phyloP scores from a whole-genome alignment of 2,113 vertebrate genomes.

The Herpetotheres cachinnans region DNA sequence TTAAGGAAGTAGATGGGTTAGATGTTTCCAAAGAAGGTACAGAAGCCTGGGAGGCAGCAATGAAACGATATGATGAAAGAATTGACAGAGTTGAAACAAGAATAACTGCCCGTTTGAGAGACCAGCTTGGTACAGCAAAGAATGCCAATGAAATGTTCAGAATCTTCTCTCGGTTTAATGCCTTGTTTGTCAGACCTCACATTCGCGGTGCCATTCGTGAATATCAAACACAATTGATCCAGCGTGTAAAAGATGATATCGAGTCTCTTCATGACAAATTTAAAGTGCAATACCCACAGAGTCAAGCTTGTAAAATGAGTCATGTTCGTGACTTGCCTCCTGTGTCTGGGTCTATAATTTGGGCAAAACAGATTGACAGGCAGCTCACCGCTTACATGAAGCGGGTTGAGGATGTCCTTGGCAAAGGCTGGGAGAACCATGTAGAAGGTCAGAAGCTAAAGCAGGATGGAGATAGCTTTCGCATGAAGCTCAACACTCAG shows the following conservation, averaged over 20 bases:
- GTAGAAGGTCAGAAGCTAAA: slow-evolving; percentile 98
- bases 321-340: slow-evolving; percentile 95
- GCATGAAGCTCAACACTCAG: slow-evolving; percentile 97
- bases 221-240: slow-evolving; percentile 96
- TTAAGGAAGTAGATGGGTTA: slow-evolving; percentile 96
- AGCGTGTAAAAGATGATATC: slow-evolving; percentile 96
- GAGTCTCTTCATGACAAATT: slow-evolving; percentile 98
- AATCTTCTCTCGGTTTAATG: slow-evolving; percentile 98
- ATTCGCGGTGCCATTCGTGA: slow-evolving; percentile 96
- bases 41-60: slow-evolving; percentile 97
- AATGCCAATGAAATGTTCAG: slow-evolving; percentile 99
- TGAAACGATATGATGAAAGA: slow-evolving; percentile 96
- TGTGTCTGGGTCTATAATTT: slow-evolving; percentile 96
- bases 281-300: slow-evolving; percentile 98
- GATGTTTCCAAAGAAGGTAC: slow-evolving; percentile 98
- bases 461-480: slow-evolving; percentile 98
- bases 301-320: slow-evolving; percentile 98
- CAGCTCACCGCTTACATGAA: slow-evolving; percentile 99
- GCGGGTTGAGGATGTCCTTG: slow-evolving; percentile 95
- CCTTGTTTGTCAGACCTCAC: slow-evolving; percentile 96
- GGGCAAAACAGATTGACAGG: slow-evolving; percentile 98
- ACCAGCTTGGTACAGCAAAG: slow-evolving; percentile 96
- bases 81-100: slow-evolving; percentile 97
- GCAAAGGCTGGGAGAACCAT: slow-evolving; percentile 98
- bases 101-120: slow-evolving; percentile 93